Conservation (phyloP, 2,797 vertebrate species). For the Coracias cyanogaster region DNA sequence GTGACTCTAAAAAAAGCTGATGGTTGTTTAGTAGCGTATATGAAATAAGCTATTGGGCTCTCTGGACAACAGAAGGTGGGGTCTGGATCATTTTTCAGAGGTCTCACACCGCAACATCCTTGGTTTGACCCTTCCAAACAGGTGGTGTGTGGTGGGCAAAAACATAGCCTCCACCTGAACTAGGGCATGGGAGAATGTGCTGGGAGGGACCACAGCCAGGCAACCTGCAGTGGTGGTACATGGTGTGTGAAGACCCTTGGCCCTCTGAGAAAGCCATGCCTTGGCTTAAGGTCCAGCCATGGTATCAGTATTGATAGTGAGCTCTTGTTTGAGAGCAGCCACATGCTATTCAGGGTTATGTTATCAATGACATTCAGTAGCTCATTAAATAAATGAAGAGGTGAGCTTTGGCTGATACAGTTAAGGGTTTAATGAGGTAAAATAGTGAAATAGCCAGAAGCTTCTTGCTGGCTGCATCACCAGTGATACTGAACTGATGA, state of each 20-base stretch:
- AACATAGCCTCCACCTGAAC: not conserved
- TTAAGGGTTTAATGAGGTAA: constrained; percentile 26
- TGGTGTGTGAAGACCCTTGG: not conserved
- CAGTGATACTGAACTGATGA: not conserved
- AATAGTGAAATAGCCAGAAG: not conserved
- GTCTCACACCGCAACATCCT: not conserved
- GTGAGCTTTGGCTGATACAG: not conserved
- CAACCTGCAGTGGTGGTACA: not conserved
- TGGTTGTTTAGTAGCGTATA: not conserved
- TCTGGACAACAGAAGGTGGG: not conserved
- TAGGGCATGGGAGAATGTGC: not conserved
- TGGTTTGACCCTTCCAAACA: not conserved
- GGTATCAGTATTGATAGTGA: not conserved
- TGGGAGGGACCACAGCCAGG: not conserved
- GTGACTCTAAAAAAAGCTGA: not conserved
- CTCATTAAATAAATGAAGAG: constrained; percentile 30
- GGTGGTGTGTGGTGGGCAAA: not conserved
- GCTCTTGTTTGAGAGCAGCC: not conserved
- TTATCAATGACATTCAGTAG: not conserved
- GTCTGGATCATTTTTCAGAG: not conserved
- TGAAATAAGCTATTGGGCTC: not conserved
- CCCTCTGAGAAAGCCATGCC: not conserved
- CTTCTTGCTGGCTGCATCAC: not conserved
- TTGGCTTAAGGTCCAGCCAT: not conserved
- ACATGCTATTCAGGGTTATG: not conserved